These are phyloP conservation scores for Drosophila lacertosa DNA, from an alignment of 1,140 invertebrate species.

Conservation along the genomic window DNA sequence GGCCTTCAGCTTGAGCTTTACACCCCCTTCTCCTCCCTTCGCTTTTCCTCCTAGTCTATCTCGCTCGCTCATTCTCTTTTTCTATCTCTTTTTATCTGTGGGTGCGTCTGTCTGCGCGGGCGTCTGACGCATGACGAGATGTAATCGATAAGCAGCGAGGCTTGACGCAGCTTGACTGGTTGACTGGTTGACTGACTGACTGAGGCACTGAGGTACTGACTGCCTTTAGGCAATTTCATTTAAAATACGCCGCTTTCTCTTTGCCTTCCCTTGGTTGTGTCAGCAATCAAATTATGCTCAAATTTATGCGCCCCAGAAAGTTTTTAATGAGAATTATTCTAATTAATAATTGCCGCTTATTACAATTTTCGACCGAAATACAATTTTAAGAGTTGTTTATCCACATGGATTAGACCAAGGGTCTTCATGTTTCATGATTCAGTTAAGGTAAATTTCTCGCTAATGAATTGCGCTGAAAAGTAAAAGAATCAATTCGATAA, in stretches of 20 bases:
- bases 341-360: conserved; percentile 58
- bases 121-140: conserved; percentile 48
- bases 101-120: conserved; percentile 20
- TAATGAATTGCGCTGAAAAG: too few species aligned
- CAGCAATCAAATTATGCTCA: conserved; percentile 65
- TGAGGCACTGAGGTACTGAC: conserved; percentile 16
- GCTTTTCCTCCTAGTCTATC: too few species aligned
- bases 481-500: too few species aligned
- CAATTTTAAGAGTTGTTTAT: neutral
- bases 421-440: neutral
- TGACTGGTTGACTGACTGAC: conserved; percentile 29
- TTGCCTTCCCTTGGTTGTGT: neutral
- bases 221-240: conserved; percentile 67
- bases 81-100: neutral
- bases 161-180: conserved; percentile 49
- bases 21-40: neutral
- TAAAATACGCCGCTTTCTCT: conserved; percentile 34
- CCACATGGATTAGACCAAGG: neutral
- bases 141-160: conserved; percentile 75
- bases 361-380: conserved; percentile 1
- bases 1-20: conserved; percentile 35
- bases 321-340: conserved; percentile 74
- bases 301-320: conserved; percentile 63
- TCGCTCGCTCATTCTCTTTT: neutral
- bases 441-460: neutral